A percentile compares a stretch with the other conserved stretches of the same genome.
Conservation (phyloP, 2,113 vertebrate genomes). For the Campylomormyrus tamandua region DNA sequence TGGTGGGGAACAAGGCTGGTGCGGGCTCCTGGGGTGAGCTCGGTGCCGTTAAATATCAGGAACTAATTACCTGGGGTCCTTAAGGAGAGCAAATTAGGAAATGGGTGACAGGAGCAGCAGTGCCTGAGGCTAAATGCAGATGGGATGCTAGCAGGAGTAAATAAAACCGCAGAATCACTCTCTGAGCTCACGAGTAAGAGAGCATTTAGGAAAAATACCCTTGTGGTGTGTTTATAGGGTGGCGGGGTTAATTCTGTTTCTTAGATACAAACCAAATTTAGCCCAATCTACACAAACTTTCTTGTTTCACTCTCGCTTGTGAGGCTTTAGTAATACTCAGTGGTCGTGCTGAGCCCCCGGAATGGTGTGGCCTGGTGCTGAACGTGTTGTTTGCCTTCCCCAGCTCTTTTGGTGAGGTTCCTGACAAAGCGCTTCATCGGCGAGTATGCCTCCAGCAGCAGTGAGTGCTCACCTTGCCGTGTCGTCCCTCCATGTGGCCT, state of each 20-base stretch:
- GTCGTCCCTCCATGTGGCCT: background rate
- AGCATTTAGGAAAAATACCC: background rate
- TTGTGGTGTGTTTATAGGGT: background rate
- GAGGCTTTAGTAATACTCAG: background rate
- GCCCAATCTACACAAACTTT: background rate
- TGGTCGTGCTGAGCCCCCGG: too few species aligned
- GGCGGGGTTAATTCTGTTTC: background rate
- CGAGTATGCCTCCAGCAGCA: slow-evolving; percentile 62
- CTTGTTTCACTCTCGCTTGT: background rate
- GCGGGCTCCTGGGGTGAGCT: slow-evolving; percentile 23
- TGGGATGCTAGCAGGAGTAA: background rate
- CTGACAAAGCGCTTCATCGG: slow-evolving; percentile 65
- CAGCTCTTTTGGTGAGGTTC: slow-evolving; percentile 63
- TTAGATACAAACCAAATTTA: background rate
- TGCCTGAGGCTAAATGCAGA: background rate
- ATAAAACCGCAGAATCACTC: background rate
- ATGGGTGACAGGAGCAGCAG: background rate
- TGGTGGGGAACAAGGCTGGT: background rate
- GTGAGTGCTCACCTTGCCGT: slow-evolving; percentile 47
- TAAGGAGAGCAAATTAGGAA: slow-evolving; percentile 15
- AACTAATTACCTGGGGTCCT: slow-evolving; percentile 28
- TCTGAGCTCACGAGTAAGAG: background rate
- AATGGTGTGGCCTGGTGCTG: background rate
- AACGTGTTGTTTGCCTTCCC: background rate
- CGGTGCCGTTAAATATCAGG: slow-evolving; percentile 28